phyloP scores from a whole-genome alignment of 1,140 invertebrate species.

The Leptinotarsa texana region DNA sequence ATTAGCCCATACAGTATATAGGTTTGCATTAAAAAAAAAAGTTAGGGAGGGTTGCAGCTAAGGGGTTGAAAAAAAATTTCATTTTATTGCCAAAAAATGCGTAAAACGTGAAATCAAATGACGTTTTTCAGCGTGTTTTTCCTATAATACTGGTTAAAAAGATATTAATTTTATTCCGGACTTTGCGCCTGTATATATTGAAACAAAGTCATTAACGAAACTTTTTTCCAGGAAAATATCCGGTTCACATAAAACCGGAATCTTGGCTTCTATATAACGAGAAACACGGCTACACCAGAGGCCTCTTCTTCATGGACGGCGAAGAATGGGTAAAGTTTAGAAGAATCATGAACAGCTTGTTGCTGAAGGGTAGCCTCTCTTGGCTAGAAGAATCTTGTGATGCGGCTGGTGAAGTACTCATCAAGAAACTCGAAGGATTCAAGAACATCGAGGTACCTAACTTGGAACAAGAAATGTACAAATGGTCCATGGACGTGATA shows the following conservation, averaged over 20 bases:
- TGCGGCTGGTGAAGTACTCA: slow-evolving; percentile 55
- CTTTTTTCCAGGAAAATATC: slow-evolving; percentile 60
- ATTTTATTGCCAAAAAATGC: too few relatives aligned
- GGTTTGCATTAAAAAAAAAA: too few relatives aligned
- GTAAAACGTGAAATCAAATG: too few relatives aligned
- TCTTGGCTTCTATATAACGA: slow-evolving; percentile 81
- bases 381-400: slow-evolving; percentile 60
- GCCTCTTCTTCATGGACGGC: slow-evolving; percentile 87
- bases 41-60: too few relatives aligned
- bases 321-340: slow-evolving; percentile 75
- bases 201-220: too few relatives aligned
- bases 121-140: too few relatives aligned
- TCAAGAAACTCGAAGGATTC: slow-evolving; percentile 26
- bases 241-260: slow-evolving; percentile 78
- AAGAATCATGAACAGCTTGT: slow-evolving; percentile 71
- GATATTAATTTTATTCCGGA: too few relatives aligned
- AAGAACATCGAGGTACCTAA: slow-evolving; percentile 45
- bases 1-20: too few relatives aligned
- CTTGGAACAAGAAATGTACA: slow-evolving; percentile 72
- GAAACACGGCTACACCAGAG: slow-evolving; percentile 69
- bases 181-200: too few relatives aligned
- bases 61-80: too few relatives aligned
- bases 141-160: too few relatives aligned
- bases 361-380: slow-evolving; percentile 62
- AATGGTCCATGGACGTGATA: slow-evolving; percentile 75